Evolutionary conservation across 53 echinoderm and acorn worm genomes (phyloP).

Genomic region (Zoroaster sp.): DNA sequence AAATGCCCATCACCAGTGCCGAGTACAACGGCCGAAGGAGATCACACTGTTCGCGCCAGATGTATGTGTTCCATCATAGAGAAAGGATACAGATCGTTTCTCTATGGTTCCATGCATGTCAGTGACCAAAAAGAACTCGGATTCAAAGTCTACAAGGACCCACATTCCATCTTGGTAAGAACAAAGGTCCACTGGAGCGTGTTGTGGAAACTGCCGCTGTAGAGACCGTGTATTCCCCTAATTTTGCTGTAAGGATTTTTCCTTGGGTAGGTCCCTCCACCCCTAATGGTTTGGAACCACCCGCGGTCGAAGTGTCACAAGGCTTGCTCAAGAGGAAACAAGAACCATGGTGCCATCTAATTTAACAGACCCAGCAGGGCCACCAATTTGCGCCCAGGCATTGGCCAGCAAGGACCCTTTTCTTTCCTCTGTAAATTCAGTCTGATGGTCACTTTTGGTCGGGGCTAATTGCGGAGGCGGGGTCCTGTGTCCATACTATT

Average conservation of each 20-base stretch:
- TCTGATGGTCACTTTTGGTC: neutral
- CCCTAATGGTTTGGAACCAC: neutral
- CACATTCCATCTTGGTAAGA: neutral
- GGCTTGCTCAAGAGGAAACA: neutral
- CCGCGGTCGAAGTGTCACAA: conserved; percentile 5
- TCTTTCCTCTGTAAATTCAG: neutral
- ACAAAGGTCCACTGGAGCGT: neutral
- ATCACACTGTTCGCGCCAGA: conserved; percentile 8
- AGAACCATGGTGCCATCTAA: conserved; percentile 17
- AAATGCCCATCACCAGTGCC: neutral
- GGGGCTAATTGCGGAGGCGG: conserved; percentile 50
- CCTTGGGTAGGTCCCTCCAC: conserved; percentile 16
- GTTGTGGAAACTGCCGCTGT: neutral
- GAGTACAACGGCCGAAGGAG: conserved; percentile 33
- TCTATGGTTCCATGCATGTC: neutral
- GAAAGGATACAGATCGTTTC: too few species aligned
- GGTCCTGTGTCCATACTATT: conserved; percentile 37
- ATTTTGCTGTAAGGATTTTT: neutral
- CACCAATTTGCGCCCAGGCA: conserved; percentile 20
- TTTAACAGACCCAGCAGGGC: conserved; percentile 46
- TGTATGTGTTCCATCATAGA: conserved; percentile 4
- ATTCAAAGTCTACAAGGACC: neutral
- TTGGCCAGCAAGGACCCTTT: neutral
- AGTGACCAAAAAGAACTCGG: neutral
- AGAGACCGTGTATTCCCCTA: neutral